Evolutionary conservation across 2,113 vertebrate species (phyloP), one percentile per base, ranked within the genome.

Genomic region (Syngnathus scovelli): DNA sequence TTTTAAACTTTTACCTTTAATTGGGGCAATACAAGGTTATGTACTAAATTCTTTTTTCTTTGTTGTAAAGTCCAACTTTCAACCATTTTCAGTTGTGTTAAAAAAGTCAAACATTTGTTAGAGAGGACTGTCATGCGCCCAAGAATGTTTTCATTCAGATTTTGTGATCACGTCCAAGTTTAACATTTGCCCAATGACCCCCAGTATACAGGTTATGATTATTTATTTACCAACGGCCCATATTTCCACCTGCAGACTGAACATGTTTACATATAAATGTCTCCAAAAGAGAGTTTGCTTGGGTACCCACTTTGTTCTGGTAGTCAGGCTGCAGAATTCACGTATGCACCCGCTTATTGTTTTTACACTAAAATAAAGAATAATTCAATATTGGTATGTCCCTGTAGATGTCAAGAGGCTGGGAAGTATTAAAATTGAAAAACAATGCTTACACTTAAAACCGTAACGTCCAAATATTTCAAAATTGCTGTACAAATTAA

Each of bases 181-280:
- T 68, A 74, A 63, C 39, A 46, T 86, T 81, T 81, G 65, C 72
- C 55, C 80, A 71, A 77, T 74, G 61, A 61, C 39, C 44, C 64
- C 66, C 56, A 6, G 65, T 67, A 55, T 75, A 49, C 33, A 73
- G 41, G 61, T 48, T 6, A 16, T 46, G 56, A 21, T 39, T 83
- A 81, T 89, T 88, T 89, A 80, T 89, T 83, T 82, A 86, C 70
- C 41, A 15, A 37, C 65, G 59, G 72, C 82, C 88, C 73, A 15
- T 88, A 81, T 89, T 91, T 88, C 69, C 78, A 90, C 85, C 89
- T 78, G 82, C 79, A 88, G 74, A 72, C 74, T 77, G 55, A 66
- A 62, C 1, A 23, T 90, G 87, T 90, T 90, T 90, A 88, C 37
- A 77, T 83, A 66, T 90, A 89, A 89, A 90, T 87, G 71, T 39